Evolutionary conservation across 2,113 vertebrate genomes (phyloP), one percentile per base, ranked within the genome.

Genomic region (Elgaria multicarinata): DNA sequence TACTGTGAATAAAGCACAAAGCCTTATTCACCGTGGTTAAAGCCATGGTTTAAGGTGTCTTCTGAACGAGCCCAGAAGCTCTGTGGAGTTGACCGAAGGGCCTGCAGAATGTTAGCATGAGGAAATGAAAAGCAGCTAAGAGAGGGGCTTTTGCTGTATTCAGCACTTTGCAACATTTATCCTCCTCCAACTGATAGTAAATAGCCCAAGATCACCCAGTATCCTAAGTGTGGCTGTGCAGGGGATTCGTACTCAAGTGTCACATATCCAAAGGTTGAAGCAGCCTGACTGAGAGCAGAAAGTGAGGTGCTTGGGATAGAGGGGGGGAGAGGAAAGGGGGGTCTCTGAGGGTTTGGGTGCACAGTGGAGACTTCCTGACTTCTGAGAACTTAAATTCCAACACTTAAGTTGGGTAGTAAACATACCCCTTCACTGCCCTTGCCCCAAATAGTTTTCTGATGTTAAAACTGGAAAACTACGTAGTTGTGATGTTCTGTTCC

Each of bases 401-500:
- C n/a, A n/a, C n/a, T n/a, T n/a, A 24, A 22, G 42, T 36, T 50
- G 8, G 64, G 24, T 31, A 53, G 22, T 62, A 77, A 66, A 50
- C 62, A 31, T 28, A 55, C 20, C 7, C 14, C 9, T 53, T 6
- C 46, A 9, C 26, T 36, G 26, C 53, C 16, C 6, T 12, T 50
- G 33, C 4, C 10, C 33, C 9, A 22, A 39, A 39, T 77, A 24
- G 20, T 44, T 66, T 66, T 44, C 7, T 36, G 58, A 81, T 20
- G 20, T 82, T 46, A 33, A n/a, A 75, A 76, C 10, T 62, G 55
- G 90, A 85, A 53, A 89, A n/a, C 50, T 24, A 22, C 62, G 28
- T 91, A 90, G 85, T 87, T 84, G 90, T 93, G 62, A 46, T 90
- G 0, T 10, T 44, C 28, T 24, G 24, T 76, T 87, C 8, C 26